Evolutionary conservation across 2,888 invertebrate genomes (phyloP), one percentile per base, ranked within the genome.

Genomic region (Sericinus montela): DNA sequence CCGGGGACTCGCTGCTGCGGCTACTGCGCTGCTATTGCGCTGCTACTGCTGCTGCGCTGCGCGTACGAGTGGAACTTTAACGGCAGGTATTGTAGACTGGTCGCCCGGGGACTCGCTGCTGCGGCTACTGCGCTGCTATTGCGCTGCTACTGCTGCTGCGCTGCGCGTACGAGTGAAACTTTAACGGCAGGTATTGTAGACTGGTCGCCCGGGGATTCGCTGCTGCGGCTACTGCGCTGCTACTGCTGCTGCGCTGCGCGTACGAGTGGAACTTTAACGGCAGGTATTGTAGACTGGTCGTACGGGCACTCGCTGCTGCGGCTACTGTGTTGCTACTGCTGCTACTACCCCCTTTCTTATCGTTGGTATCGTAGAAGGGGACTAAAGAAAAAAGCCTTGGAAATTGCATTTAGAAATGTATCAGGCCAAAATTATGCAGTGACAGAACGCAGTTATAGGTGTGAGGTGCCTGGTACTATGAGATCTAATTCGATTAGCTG

Each of bases 21-120:
- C 88, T 98, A 28, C 3, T 97, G 97, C 3, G 97, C 97, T 0
- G 92, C 96, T 11, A 91, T 93, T 0, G 87, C 97, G 44, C 87
- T 98, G 19, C 84, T 98, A 53, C 94, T 95, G 72, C 94, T 98
- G 3, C 94, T 98, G 14, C 95, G 95, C 0, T 94, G 95, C 65
- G 94, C 97, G 0, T 95, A 95, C 70, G 96, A 97, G 64, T 98
- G 98, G 97, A 96, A 95, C 79, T 96, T 94, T 70, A 94, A 94
- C 59, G 97, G 97, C 61, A 92, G 94, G 91, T 92, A 65, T 63
- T 50, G 38, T 45, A 45, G 38, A 45, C 55, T 99, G 98, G 98
- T 88, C 93, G 41, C 97, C 98, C 0, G 96, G 98, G 0, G 96
- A 97, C 69, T 94, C 97, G 61, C 90, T 98, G 25, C 81, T 95